Base-by-base conservation (phyloP, 2,888 invertebrate genomes). In the Hydroisotoma schaefferi region DNA sequence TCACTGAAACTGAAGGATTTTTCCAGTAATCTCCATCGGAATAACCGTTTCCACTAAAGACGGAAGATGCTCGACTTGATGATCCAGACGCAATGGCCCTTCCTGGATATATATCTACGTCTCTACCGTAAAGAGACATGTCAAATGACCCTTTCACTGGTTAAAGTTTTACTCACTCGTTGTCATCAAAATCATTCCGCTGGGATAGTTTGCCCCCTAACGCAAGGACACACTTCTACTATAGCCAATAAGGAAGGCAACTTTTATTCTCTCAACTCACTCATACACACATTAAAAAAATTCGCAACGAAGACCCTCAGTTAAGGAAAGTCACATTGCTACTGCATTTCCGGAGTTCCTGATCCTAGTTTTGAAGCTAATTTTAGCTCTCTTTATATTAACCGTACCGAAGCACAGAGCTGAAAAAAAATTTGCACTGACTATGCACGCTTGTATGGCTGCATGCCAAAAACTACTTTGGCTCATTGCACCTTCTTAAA, bases 321-420 rank as follows among this genome's bases (percentile, higher is more conserved):
- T 28, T 20, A 23, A 28, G 23, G 5, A 58, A 56, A 59, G 54
- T 57, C 58, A 61, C 61, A 61, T 60, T 59, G 61, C 59, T 57
- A 57, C 61, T 65, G 65, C 65, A 65, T 56, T 65, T 61, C 61
- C 61, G 65, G 57, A 65, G 52, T 63, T 56, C 47, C 58, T 55
- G 55, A 46, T 56, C 53, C 59, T 60, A 55, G 61, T 59, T 65
- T 52, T 57, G 56, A 51, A 48, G 58, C 63, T 65, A 65, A 58
- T 65, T 65, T 65, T 58, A 65, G 65, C 65, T 25, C 47, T 23
- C 25, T 18, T 6, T 6, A 23, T 23, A 25, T 20, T 20, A 25
- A 8, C 23, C 5, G n/a, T 8, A 47, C 22, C 6, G 26, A 47
- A 25, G n/a, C n/a, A n/a, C n/a, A n/a, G 25, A 47, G 47, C 23